These are phyloP conservation scores for Tauraco hartlaubi DNA, from an alignment of 2,797 vertebrate genomes.

Conservation along the genomic window DNA sequence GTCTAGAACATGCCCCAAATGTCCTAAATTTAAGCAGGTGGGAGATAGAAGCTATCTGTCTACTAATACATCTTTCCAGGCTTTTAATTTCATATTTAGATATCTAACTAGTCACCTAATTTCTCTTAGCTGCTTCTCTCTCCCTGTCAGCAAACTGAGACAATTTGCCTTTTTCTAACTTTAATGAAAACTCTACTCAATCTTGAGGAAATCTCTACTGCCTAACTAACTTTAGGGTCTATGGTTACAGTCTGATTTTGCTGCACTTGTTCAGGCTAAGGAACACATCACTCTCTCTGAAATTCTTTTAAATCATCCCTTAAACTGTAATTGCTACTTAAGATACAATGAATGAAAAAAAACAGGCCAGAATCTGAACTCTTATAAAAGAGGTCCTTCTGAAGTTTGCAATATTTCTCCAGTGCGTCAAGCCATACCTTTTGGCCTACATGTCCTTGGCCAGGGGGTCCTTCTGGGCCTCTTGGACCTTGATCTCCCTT, in stretches of 20 bases:
- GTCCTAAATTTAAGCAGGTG: background rate
- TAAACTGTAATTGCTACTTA: background rate
- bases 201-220: background rate
- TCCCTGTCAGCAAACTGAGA: background rate
- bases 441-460: conserved; percentile 82
- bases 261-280: background rate
- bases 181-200: background rate
- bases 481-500: conserved; percentile 81
- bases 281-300: background rate
- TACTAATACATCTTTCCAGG: background rate
- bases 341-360: background rate
- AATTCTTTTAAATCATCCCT: background rate
- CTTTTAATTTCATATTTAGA: background rate
- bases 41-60: background rate
- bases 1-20: background rate
- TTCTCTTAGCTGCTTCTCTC: background rate
- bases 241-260: background rate
- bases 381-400: background rate
- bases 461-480: conserved; percentile 83
- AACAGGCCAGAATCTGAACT: background rate
- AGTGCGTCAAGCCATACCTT: conserved; percentile 79
- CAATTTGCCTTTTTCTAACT: background rate
- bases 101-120: background rate
- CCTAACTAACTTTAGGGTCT: background rate
- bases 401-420: background rate